A percentile compares a stretch with the other conserved stretches of the same genome.
These are phyloP conservation scores for Nephila pilipes DNA, from an alignment of 1,140 invertebrate genomes.

Conservation along the genomic window DNA sequence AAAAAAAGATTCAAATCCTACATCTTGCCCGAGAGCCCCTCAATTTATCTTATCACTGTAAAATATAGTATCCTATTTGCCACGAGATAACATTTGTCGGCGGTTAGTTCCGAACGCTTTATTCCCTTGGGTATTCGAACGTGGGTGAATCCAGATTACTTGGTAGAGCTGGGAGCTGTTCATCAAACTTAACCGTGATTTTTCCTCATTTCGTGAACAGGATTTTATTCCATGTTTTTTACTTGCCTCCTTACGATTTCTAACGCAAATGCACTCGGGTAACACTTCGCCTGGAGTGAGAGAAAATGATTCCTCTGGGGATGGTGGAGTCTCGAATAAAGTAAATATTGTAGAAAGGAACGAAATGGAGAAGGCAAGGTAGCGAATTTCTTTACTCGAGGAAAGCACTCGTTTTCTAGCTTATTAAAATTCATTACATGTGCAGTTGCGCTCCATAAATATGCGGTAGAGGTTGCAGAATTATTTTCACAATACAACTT, in stretches of 20 bases:
- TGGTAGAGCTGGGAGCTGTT: background rate
- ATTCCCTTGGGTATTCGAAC: background rate
- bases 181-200: background rate
- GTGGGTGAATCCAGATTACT: background rate
- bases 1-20: background rate
- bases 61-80: slow-evolving; percentile 15
- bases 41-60: slow-evolving; percentile 19
- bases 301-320: background rate
- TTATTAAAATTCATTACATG: too few relatives aligned
- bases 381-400: too few relatives aligned
- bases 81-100: slow-evolving; percentile 20
- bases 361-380: too few relatives aligned
- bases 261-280: background rate
- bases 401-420: too few relatives aligned
- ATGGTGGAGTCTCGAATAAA: too few relatives aligned
- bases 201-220: background rate
- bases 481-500: too few relatives aligned
- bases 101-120: background rate
- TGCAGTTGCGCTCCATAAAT: too few relatives aligned
- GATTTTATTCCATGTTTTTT: background rate
- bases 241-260: background rate
- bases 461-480: too few relatives aligned
- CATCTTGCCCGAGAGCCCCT: background rate
- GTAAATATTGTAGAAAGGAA: too few relatives aligned
- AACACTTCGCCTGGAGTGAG: background rate